Percentiles rank a stretch among this genome's conserved stretches.
Evolutionary conservation across 2,888 invertebrate genomes (phyloP).

Genomic region (Byasa hedistus): DNA sequence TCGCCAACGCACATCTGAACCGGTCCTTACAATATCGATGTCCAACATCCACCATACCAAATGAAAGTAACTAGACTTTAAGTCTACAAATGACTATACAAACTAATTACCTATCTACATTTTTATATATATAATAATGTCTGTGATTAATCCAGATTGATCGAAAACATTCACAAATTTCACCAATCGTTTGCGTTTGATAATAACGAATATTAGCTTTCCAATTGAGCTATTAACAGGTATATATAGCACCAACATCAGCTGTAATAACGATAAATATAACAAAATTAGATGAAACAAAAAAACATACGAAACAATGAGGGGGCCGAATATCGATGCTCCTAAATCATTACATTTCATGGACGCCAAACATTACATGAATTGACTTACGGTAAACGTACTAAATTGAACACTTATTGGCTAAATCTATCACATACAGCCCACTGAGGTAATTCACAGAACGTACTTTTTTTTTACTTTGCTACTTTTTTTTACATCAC

Average conservation of each 20-base stretch:
- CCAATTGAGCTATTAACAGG: constrained; percentile 44
- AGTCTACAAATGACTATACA: constrained; percentile 56
- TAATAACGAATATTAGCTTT: constrained; percentile 30
- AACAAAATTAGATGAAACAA: constrained; percentile 39
- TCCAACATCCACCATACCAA: constrained; percentile 54
- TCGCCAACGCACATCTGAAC: constrained; percentile 5
- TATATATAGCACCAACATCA: constrained; percentile 75
- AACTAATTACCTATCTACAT: constrained; percentile 59
- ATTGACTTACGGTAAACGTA: constrained; percentile 70
- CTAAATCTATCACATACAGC: constrained; percentile 78
- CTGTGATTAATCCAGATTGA: constrained; percentile 38
- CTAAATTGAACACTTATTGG: constrained; percentile 78
- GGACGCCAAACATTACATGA: constrained; percentile 70
- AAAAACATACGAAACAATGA: constrained; percentile 33
- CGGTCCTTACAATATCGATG: constrained; percentile 45
- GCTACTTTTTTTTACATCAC: constrained; percentile 38
- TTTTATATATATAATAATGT: constrained; percentile 41
- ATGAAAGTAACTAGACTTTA: constrained; percentile 56
- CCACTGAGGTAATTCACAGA: constrained; percentile 75
- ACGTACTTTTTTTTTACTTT: constrained; percentile 51
- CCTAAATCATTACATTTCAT: constrained; percentile 44
- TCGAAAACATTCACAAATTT: constrained; percentile 42
- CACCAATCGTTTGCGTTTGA: constrained; percentile 27
- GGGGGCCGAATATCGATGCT: constrained; percentile 32
- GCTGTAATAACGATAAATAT: constrained; percentile 64